Base-by-base conservation (phyloP, 2,797 vertebrate species). In the Acanthurus leucopareius region DNA sequence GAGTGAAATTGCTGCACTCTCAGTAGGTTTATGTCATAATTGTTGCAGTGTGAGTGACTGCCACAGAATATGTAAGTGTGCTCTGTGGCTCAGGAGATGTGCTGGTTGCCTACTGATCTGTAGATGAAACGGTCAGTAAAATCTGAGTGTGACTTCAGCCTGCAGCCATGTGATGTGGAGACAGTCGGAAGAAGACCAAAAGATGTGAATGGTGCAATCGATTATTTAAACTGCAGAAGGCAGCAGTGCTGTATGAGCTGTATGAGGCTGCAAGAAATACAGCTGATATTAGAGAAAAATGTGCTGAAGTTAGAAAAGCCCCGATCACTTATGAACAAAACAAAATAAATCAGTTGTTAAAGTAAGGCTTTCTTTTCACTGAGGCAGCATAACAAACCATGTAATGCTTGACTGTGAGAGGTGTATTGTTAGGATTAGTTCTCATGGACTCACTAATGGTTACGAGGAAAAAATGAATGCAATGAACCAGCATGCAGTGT, bases 1-100 rank as follows among this genome's bases (percentile, higher is more conserved):
- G 64, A 73, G 75, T 40, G 71, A 83, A 81, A 80, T 73, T 53
- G 60, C 86, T 84, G 78, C 75, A 75, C 87, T 86, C 86, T 66
- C 70, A 14, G 63, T 81, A 42, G 80, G 58, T 81, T 85, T 64
- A 20, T 84, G 77, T 79, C 85, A 79, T 85, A 81, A 83, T 69
- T 81, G 83, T 85, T 73, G 70, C 76, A 76, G 59, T 40, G 63
- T 38, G 70, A 79, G 80, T 51, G 78, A 80, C 73, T 69, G 65
- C 71, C 69, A 65, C 54, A 48, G 73, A 77, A 68, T 75, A 38
- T 58, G 19, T 15, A 57, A 75, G 64, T 53, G 28, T 62, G 69
- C 76, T 56, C 47, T 48, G 66, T 45, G 57, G 60, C 53, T 76
- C 51, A 3, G 38, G 42, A 49, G 35, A 79, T 22, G 3, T 28